Conservation (phyloP, 2,797 vertebrate genomes). For the Micromesistius poutassou region DNA sequence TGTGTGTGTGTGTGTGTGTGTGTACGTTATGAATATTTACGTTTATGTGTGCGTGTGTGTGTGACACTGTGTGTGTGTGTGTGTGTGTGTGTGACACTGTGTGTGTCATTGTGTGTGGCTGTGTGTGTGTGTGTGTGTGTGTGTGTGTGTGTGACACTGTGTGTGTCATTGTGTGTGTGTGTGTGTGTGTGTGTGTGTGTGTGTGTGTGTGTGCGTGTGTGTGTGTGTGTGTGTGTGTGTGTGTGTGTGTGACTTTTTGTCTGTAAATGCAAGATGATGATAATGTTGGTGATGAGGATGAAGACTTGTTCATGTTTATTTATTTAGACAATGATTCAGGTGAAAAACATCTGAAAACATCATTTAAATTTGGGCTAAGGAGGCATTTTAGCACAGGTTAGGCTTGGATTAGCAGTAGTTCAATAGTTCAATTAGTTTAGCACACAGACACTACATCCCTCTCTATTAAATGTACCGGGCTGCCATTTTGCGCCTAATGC, state of each 20-base stretch:
- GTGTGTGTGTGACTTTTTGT: constrained; percentile 22
- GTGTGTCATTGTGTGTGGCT: too few relatives aligned
- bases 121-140: background rate
- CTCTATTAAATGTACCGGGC: background rate
- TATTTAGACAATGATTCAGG: constrained; percentile 44
- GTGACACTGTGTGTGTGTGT: background rate
- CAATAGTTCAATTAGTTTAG: background rate
- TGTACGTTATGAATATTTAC: too few relatives aligned
- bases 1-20: background rate
- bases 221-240: background rate
- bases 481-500: background rate
- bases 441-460: background rate
- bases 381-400: background rate
- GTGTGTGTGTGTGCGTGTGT: background rate
- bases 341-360: constrained; percentile 37
- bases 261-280: constrained; percentile 19
- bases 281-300: background rate
- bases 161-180: constrained; percentile 3
- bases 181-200: background rate
- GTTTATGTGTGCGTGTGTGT: too few relatives aligned
- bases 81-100: background rate
- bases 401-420: too few relatives aligned
- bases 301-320: constrained; percentile 28
- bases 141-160: background rate
- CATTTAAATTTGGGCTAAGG: background rate